Conservation (phyloP, 2,797 vertebrate species). For the Carapus acus region DNA sequence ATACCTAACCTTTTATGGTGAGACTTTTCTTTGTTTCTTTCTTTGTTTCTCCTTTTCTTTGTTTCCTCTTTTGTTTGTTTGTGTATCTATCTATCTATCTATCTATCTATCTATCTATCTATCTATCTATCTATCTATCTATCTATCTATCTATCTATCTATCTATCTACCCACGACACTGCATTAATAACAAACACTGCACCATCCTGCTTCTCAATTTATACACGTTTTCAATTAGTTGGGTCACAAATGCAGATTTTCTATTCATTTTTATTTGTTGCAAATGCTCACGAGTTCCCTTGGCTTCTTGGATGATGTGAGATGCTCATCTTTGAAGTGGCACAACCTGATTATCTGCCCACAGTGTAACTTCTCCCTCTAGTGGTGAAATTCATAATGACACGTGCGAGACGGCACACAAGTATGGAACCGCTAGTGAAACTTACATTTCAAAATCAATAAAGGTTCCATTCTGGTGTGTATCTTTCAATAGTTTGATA, state of each 20-base stretch:
- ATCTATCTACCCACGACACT: no score
- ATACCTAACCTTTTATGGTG: slow-evolving; percentile 98
- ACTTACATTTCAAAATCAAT: slow-evolving; percentile 5
- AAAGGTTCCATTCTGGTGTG: no score
- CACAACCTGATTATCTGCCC: no score
- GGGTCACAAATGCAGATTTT: no score
- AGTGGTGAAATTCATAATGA: slow-evolving; percentile 35
- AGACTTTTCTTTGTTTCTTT: slow-evolving; percentile 49
- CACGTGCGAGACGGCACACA: no score
- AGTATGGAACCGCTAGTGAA: neutral
- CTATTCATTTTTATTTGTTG: neutral
- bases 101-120: slow-evolving; percentile 2
- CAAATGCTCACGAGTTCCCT: no score
- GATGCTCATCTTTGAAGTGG: no score
- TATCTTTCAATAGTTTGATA: no score
- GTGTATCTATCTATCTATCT: neutral
- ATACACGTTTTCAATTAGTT: neutral
- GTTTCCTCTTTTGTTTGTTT: neutral
- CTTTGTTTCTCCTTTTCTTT: no score
- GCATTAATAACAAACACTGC: neutral
- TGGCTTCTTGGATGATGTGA: no score
- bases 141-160: slow-evolving; percentile 1
- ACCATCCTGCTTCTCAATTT: slow-evolving; percentile 14
- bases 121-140: slow-evolving; percentile 1
- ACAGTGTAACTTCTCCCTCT: slow-evolving; percentile 42